phyloP scores from a whole-genome alignment of 2,797 vertebrate species.

The Liparis tanakae region DNA sequence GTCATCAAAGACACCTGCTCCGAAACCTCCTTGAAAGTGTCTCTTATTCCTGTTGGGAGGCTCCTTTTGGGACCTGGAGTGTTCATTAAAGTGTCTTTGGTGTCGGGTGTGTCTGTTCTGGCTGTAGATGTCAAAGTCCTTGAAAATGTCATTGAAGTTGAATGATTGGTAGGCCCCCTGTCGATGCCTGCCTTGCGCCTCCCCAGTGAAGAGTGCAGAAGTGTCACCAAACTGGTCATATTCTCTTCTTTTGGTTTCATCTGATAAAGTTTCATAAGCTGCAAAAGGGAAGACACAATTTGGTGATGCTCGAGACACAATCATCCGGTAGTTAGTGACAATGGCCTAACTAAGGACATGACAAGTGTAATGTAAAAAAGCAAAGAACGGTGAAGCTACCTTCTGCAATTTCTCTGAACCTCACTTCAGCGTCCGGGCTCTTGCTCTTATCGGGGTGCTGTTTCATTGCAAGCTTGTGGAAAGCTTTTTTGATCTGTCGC shows the following conservation, averaged over 20 bases:
- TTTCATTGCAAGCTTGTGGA: slow-evolving; percentile 96
- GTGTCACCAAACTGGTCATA: slow-evolving; percentile 87
- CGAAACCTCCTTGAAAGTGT: slow-evolving; percentile 77
- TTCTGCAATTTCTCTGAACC: slow-evolving; percentile 95
- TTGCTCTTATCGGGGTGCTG: slow-evolving; percentile 98
- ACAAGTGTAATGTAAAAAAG: neutral
- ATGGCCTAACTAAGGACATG: neutral
- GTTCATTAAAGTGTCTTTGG: slow-evolving; percentile 92
- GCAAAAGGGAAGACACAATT: slow-evolving; percentile 60
- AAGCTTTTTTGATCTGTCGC: slow-evolving; percentile 96
- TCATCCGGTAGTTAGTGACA: neutral
- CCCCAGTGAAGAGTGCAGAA: slow-evolving; percentile 75
- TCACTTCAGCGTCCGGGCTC: slow-evolving; percentile 92
- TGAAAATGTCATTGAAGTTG: slow-evolving; percentile 94
- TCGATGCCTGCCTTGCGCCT: slow-evolving; percentile 71
- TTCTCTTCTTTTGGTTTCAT: slow-evolving; percentile 88
- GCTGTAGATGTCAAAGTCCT: slow-evolving; percentile 92
- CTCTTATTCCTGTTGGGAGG: slow-evolving; percentile 84
- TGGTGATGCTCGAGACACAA: neutral
- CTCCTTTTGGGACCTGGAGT: slow-evolving; percentile 88
- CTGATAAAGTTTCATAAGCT: slow-evolving; percentile 95
- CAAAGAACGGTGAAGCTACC: slow-evolving; percentile 74
- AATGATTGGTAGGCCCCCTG: slow-evolving; percentile 86
- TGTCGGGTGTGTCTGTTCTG: slow-evolving; percentile 87
- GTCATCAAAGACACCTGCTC: slow-evolving; percentile 86